phyloP scores from a whole-genome alignment of 2,888 invertebrate species.

The Leucophenga maculata region DNA sequence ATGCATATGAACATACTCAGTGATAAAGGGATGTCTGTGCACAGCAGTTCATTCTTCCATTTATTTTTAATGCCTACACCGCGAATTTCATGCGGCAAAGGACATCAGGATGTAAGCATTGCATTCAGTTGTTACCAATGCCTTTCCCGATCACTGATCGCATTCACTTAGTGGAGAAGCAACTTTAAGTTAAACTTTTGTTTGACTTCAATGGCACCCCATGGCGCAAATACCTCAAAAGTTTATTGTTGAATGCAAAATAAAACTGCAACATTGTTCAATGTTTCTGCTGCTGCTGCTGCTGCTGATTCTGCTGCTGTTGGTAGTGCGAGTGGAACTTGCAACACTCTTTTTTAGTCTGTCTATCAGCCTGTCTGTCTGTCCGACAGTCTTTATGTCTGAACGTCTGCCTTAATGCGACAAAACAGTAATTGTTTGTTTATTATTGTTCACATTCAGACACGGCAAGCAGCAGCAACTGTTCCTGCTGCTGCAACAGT shows the following conservation, averaged over 20 bases:
- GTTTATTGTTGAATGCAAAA: slow-evolving; percentile 21
- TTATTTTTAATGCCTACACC: too few species aligned
- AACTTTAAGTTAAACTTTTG: neutral
- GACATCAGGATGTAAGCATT: too few species aligned
- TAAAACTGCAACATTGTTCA: neutral
- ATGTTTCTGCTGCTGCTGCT: neutral
- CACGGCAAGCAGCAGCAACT: slow-evolving; percentile 11
- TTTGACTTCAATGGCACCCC: slow-evolving; percentile 42
- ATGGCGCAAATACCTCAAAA: slow-evolving; percentile 51
- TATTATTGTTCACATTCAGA: slow-evolving; percentile 52
- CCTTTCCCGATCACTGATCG: slow-evolving; percentile 28
- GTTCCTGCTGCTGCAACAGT: slow-evolving; percentile 30
- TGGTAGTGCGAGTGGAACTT: neutral
- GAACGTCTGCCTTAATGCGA: slow-evolving; percentile 13
- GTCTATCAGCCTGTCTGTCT: neutral
- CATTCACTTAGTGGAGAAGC: too few species aligned
- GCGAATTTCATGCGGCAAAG: too few species aligned
- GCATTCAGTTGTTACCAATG: slow-evolving; percentile 11
- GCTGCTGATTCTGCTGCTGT: neutral
- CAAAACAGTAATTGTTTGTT: slow-evolving; percentile 68
- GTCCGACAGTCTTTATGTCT: neutral
- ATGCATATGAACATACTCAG: too few species aligned
- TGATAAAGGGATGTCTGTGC: too few species aligned
- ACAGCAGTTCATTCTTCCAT: too few species aligned
- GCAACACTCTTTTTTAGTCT: neutral